These are phyloP conservation scores for Bos javanicus DNA, from an alignment of 2,113 vertebrate species.

Conservation along the genomic window DNA sequence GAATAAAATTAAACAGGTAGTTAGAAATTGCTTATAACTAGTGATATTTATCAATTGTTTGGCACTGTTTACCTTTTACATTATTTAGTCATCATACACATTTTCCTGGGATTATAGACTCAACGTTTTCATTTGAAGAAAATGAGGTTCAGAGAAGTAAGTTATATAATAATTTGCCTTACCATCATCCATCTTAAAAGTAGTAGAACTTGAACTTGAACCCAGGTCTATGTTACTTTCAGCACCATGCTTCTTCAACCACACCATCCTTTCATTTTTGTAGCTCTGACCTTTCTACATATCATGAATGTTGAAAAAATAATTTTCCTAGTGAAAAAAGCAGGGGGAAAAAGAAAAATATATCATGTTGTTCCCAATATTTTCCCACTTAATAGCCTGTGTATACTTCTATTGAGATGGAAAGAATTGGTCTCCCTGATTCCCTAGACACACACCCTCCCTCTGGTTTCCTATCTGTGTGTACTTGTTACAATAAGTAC, in stretches of 20 bases:
- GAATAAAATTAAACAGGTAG: neutral
- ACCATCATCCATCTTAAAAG: neutral
- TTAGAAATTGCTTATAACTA: neutral
- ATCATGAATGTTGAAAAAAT: neutral
- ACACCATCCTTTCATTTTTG: neutral
- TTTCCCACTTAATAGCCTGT: neutral
- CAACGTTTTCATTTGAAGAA: neutral
- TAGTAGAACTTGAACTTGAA: neutral
- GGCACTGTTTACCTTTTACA: neutral
- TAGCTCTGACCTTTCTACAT: neutral
- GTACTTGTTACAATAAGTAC: neutral
- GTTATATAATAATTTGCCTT: neutral
- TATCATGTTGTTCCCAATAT: neutral
- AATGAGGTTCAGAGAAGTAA: neutral
- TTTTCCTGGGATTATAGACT: neutral
- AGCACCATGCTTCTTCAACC: neutral
- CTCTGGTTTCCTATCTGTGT: neutral
- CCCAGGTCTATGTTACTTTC: neutral
- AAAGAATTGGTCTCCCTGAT: neutral
- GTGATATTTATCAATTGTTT: neutral
- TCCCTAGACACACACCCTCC: neutral
- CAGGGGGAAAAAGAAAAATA: neutral
- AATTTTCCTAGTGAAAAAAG: neutral
- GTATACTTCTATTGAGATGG: slow-evolving; percentile 15
- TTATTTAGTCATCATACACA: neutral